Base-by-base conservation (phyloP, 1,140 invertebrate species). In the Euglossa dilemma region DNA sequence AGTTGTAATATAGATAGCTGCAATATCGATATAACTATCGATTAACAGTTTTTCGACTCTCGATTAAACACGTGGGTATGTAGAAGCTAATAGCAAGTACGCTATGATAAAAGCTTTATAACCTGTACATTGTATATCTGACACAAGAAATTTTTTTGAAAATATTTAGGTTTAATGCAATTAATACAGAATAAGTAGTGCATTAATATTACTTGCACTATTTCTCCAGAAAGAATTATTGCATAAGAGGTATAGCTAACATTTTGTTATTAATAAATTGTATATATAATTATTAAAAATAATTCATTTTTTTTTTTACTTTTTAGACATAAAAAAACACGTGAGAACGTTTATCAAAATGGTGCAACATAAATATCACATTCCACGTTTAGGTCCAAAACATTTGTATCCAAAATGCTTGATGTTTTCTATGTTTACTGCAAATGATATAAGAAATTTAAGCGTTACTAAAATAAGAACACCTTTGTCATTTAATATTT, bases 401-500 rank as follows among this genome's bases (percentile, higher is more conserved):
- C 93, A 94, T 90, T 87, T 95, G 7, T 94, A 95, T 79, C 94
- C 95, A 3, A 93, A 94, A n/a, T 93, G 94, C 57, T 83, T 97
- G 50, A 94, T 95, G 78, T 97, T 98, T 91, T 95, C 96, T 0
- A 93, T 97, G 70, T 98, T 97, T 90, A 96, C 96, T 23, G 93
- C 95, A 63, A 96, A 98, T 75, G 98, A 99, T 92, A 96, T 99
- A n/a, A 95, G 95, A 89, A 96, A 97, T 88, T 93, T 99, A 6
- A 98, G 98, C 94, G 97, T 99, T 0, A 95, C 97, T 0, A 97
- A 98, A 94, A 96, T 99, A 43, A 96, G 96, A 3, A 98, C 97
- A 73, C 96, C 97, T 0, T 93, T 97, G 75, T 96, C 97, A 2
- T 98, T 99, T 92, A 98, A 99, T 94, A 93, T 95, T 23, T 95